These are phyloP conservation scores for Arbacia lixula DNA, from an alignment of 53 echinoderm and acorn worm species.

Conservation along the genomic window DNA sequence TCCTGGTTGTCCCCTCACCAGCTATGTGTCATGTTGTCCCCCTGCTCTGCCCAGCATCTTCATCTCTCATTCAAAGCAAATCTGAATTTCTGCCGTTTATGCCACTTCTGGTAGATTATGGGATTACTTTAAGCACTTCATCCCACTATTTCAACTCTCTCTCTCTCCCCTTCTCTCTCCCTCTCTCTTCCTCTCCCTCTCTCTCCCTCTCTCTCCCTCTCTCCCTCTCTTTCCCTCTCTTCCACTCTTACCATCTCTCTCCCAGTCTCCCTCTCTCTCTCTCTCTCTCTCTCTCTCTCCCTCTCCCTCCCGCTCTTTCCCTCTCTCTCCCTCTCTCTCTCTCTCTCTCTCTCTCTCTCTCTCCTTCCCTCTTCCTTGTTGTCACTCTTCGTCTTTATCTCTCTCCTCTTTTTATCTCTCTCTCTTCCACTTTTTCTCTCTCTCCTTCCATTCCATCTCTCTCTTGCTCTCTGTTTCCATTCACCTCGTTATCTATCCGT, in stretches of 20 bases:
- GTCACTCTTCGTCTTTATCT: too few relatives aligned
- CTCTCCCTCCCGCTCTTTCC: background rate
- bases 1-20: background rate
- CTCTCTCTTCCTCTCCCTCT: background rate
- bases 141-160: background rate
- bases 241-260: background rate
- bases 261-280: background rate
- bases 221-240: background rate
- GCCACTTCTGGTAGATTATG: too few relatives aligned
- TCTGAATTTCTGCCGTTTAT: background rate
- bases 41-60: background rate
- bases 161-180: background rate
- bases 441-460: slow-evolving; percentile 21
- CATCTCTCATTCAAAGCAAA: background rate
- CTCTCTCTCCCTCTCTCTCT: background rate
- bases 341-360: background rate
- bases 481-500: slow-evolving; percentile 22
- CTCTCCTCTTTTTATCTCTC: background rate
- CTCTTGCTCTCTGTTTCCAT: background rate
- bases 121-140: too few relatives aligned
- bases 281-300: background rate
- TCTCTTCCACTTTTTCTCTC: background rate
- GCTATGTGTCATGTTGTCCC: background rate
- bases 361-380: too few relatives aligned
- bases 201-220: background rate